Evolutionary conservation across 2,888 invertebrate genomes (phyloP).

Genomic region (Thyatira batis): DNA sequence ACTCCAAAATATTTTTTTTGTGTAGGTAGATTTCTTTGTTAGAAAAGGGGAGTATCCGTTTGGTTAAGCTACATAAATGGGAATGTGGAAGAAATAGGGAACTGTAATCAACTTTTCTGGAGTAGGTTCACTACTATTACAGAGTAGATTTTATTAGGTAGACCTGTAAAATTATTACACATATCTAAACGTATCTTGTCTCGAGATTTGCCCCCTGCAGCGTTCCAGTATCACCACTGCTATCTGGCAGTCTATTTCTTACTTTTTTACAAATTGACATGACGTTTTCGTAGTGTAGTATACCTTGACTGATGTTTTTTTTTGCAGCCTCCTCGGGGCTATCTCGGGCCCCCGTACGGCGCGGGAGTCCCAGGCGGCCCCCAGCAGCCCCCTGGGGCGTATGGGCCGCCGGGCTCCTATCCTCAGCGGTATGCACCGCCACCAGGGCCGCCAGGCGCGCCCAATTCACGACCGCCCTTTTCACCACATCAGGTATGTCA

Average conservation of each 20-base stretch:
- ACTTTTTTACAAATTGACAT: too few species aligned
- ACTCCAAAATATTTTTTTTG: too few species aligned
- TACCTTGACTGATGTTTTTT: slow-evolving; percentile 5
- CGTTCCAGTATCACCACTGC: too few species aligned
- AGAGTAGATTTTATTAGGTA: too few species aligned
- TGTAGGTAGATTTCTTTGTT: background rate
- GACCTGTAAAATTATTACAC: too few species aligned
- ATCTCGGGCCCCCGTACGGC: slow-evolving; percentile 79
- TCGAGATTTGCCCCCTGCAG: too few species aligned
- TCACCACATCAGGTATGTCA: slow-evolving; percentile 73
- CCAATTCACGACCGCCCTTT: slow-evolving; percentile 75
- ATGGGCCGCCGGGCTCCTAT: slow-evolving; percentile 83
- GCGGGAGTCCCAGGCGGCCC: slow-evolving; percentile 73
- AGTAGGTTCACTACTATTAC: too few species aligned
- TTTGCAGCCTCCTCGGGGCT: slow-evolving; percentile 70
- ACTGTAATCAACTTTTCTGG: too few species aligned
- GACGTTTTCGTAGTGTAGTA: too few species aligned
- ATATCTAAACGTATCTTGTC: too few species aligned
- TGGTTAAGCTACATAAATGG: background rate
- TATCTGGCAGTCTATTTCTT: too few species aligned
- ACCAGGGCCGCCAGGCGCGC: slow-evolving; percentile 70
- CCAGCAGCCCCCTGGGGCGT: slow-evolving; percentile 73
- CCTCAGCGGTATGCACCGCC: slow-evolving; percentile 80
- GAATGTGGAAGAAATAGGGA: background rate
- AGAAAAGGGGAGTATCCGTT: background rate